Evolutionary conservation across 2,797 vertebrate genomes (phyloP).

Genomic region (Brotogeris chrysoptera): DNA sequence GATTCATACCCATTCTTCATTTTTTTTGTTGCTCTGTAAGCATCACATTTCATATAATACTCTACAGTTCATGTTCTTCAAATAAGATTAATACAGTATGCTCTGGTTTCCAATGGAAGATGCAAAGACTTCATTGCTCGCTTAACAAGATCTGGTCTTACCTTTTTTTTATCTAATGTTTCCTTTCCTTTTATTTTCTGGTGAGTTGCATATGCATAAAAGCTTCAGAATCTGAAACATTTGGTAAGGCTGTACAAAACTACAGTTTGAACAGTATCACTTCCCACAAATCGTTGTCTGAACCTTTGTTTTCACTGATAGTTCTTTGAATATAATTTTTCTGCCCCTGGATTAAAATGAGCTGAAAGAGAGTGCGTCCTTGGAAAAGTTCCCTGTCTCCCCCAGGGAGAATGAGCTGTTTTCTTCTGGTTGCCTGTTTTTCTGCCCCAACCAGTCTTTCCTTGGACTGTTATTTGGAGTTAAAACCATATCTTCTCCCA

Average conservation of each 20-base stretch:
- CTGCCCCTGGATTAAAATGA: conserved; percentile 13
- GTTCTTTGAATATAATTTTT: conserved; percentile 41
- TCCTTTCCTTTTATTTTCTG: background rate
- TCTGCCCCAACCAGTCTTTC: background rate
- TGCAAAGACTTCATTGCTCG: background rate
- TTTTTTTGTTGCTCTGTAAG: background rate
- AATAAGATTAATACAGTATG: background rate
- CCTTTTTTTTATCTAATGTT: rapidly evolving
- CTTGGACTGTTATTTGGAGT: conserved; percentile 32
- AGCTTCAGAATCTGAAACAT: background rate
- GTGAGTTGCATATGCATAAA: background rate
- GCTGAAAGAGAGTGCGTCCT: background rate
- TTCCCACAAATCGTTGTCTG: background rate
- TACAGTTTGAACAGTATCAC: background rate
- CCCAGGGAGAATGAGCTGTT: conserved; percentile 6
- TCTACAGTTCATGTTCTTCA: background rate
- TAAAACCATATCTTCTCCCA: background rate
- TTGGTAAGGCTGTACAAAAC: background rate
- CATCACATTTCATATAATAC: background rate
- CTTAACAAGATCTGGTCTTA: background rate
- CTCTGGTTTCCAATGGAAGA: background rate
- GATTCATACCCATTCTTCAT: background rate
- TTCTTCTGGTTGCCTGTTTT: conserved; percentile 38
- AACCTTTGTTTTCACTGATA: conserved; percentile 23
- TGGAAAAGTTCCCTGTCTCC: background rate